A percentile compares a stretch with the other conserved stretches of the same genome.
These are phyloP conservation scores for Micronisus gabar DNA, from an alignment of 2,113 vertebrate genomes.

Conservation along the genomic window DNA sequence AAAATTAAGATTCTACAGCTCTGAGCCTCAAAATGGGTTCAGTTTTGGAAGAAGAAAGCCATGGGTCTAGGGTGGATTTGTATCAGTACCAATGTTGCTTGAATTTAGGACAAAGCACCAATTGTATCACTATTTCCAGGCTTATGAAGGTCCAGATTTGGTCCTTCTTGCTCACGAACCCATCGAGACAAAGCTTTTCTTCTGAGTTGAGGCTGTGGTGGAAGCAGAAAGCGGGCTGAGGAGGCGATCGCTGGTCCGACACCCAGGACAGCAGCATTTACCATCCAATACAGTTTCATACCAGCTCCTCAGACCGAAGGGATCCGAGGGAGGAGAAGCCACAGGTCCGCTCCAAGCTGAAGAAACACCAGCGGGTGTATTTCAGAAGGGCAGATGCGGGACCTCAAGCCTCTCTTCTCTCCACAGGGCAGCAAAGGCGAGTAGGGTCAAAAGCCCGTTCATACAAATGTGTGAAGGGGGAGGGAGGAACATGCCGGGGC, in stretches of 20 bases:
- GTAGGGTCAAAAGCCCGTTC: neutral
- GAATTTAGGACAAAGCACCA: neutral
- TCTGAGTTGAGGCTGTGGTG: neutral
- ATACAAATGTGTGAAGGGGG: neutral
- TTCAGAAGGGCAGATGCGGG: neutral
- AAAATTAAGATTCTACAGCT: neutral
- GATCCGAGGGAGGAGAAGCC: neutral
- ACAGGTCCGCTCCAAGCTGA: fast-evolving
- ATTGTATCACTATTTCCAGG: fast-evolving
- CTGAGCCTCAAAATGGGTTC: neutral
- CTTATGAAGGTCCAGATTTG: neutral
- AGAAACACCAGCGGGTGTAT: neutral
- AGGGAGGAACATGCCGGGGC: neutral
- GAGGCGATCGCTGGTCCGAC: neutral
- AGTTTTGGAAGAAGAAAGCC: neutral
- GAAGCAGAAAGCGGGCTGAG: neutral
- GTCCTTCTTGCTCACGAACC: neutral
- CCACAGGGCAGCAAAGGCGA: neutral
- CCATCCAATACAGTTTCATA: fast-evolving
- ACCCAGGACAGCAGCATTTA: fast-evolving
- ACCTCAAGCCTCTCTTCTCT: neutral
- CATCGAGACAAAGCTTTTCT: fast-evolving
- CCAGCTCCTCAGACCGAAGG: neutral
- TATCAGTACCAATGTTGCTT: fast-evolving
- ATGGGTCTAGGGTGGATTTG: neutral